phyloP scores from a whole-genome alignment of 2,888 invertebrate species.

The Eueremaeus valkanovi region DNA sequence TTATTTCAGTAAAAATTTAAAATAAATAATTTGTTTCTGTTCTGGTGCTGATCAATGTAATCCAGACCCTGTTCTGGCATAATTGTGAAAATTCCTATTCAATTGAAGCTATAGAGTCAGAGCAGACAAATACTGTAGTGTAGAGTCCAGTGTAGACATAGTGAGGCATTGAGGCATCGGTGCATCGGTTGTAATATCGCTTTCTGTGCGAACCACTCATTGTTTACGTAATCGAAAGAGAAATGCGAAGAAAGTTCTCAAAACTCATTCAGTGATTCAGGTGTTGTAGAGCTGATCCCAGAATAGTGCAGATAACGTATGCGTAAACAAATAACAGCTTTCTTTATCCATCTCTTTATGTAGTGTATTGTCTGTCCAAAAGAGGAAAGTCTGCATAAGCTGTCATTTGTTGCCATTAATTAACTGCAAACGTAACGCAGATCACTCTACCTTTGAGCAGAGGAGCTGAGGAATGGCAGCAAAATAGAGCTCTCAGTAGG shows the following conservation, averaged over 20 bases:
- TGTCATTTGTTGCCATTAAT: conserved; percentile 32
- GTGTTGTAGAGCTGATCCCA: conserved; percentile 11
- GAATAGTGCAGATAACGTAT: too few relatives aligned
- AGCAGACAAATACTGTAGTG: neutral
- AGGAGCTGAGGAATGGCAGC: neutral
- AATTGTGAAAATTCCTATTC: neutral
- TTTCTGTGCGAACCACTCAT: neutral
- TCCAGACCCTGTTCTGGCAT: neutral
- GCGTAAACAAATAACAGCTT: conserved; percentile 16
- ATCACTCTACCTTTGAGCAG: conserved; percentile 26
- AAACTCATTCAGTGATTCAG: conserved; percentile 17
- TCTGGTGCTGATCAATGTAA: neutral
- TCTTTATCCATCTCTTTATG: conserved; percentile 7
- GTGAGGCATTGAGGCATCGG: neutral
- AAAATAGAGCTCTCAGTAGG: conserved; percentile 12
- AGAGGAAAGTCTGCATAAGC: conserved; percentile 25
- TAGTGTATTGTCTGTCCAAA: conserved; percentile 21
- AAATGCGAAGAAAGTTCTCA: neutral
- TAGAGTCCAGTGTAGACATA: neutral
- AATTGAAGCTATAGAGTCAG: neutral
- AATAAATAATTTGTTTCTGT: too few relatives aligned
- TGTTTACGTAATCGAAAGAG: conserved; percentile 1
- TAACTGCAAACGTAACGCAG: conserved; percentile 24
- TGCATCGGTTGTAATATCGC: neutral
- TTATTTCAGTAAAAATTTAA: too few relatives aligned